These are phyloP conservation scores for Cyanoramphus novaezelandiae DNA, from an alignment of 2,113 vertebrate genomes.

Conservation along the genomic window DNA sequence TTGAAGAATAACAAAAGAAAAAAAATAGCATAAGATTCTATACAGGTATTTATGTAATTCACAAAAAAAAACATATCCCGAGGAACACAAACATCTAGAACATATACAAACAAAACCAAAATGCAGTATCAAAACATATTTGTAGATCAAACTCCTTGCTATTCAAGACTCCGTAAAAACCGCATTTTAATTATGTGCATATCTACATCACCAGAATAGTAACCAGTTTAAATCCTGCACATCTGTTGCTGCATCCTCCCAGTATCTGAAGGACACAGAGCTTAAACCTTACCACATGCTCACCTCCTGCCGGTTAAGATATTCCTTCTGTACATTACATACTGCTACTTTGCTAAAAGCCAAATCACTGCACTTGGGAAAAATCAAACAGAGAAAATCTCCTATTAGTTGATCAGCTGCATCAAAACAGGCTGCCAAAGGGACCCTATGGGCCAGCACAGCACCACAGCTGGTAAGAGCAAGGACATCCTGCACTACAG, in stretches of 20 bases:
- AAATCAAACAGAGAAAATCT: neutral
- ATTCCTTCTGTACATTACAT: neutral
- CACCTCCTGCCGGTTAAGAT: neutral
- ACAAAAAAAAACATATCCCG: neutral
- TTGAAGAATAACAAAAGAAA: neutral
- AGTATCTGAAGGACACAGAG: neutral
- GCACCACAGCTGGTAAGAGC: fast-evolving
- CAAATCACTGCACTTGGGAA: neutral
- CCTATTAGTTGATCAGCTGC: neutral
- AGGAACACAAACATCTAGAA: neutral
- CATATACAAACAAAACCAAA: neutral
- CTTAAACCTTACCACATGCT: neutral
- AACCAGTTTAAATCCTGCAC: neutral
- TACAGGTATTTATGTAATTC: neutral
- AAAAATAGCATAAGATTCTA: neutral
- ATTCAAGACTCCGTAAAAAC: neutral
- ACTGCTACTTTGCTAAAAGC: neutral
- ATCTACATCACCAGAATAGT: neutral
- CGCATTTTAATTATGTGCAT: neutral
- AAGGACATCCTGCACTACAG: fast-evolving
- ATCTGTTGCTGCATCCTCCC: neutral
- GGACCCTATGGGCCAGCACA: neutral
- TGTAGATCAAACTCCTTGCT: neutral
- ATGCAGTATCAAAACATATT: neutral
- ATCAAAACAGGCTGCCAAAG: neutral